A percentile compares a stretch with the other conserved stretches of the same genome.
Evolutionary conservation across 2,113 vertebrate genomes (phyloP).

Genomic region (Crocuta crocuta): DNA sequence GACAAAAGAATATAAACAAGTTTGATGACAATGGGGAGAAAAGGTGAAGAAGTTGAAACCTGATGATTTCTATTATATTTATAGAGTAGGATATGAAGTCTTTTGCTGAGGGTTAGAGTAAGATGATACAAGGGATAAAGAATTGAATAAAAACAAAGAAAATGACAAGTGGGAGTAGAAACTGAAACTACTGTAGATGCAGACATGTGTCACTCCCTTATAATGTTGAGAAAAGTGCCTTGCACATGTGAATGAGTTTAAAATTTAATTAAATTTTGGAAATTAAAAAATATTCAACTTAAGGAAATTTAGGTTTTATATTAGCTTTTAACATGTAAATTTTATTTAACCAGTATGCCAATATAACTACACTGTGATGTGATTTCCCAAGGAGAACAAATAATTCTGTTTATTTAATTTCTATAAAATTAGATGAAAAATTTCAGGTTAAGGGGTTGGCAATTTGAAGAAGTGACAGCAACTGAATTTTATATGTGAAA

Average conservation of each 20-base stretch:
- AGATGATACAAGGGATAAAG: background rate
- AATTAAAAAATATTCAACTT: background rate
- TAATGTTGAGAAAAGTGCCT: background rate
- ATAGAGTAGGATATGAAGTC: background rate
- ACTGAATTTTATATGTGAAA: conserved; percentile 77
- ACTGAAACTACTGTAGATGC: background rate
- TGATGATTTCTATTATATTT: background rate
- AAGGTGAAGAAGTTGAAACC: background rate
- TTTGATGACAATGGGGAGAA: background rate
- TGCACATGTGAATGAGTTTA: background rate
- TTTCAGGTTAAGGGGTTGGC: conserved; percentile 75
- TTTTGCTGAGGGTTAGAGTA: background rate
- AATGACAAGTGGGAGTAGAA: background rate
- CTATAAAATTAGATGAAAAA: conserved; percentile 65
- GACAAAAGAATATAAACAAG: background rate
- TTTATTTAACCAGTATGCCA: conserved; percentile 53
- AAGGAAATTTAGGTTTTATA: conserved; percentile 27
- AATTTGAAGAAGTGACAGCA: conserved; percentile 76
- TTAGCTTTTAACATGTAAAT: conserved; percentile 34
- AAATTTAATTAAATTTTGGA: background rate
- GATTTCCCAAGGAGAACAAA: conserved; percentile 78
- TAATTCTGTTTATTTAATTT: conserved; percentile 80
- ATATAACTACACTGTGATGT: conserved; percentile 78
- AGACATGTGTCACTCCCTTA: background rate
- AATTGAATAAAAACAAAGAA: background rate